phyloP scores from a whole-genome alignment of 2,888 invertebrate genomes.

The Athalia cordata region DNA sequence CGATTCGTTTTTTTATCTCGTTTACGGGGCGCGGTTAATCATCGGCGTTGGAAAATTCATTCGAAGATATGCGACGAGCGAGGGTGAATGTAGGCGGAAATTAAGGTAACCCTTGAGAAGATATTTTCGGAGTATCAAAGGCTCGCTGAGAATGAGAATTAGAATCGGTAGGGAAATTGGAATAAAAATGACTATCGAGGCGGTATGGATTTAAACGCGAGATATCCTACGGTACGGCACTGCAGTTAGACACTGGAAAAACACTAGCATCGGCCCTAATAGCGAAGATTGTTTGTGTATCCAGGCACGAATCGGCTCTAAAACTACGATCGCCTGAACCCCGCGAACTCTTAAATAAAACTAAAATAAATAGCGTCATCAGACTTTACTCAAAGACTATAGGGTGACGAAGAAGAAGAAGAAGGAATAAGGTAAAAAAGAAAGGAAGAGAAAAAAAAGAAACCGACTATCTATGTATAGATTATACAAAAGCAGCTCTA shows the following conservation, averaged over 20 bases:
- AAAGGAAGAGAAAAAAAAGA: too few relatives aligned
- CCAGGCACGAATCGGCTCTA: constrained; percentile 45
- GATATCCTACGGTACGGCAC: constrained; percentile 12
- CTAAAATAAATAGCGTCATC: constrained; percentile 51
- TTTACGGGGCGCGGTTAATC: too few relatives aligned
- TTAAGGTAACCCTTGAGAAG: not conserved
- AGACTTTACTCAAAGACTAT: constrained; percentile 40
- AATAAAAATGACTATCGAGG: not conserved
- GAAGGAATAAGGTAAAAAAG: not conserved
- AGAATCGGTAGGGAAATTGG: not conserved
- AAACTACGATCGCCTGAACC: constrained; percentile 49
- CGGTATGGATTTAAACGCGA: not conserved
- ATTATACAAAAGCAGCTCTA: not conserved
- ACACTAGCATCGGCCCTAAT: constrained; percentile 42
- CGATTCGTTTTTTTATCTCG: not conserved
- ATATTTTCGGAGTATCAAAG: not conserved
- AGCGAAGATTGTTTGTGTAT: constrained; percentile 49
- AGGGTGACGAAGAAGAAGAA: not conserved
- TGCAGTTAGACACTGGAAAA: constrained; percentile 34
- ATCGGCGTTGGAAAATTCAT: too few relatives aligned
- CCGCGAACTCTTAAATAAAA: constrained; percentile 52
- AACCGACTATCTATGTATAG: constrained; percentile 18
- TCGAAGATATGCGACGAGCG: too few relatives aligned
- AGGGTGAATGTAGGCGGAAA: not conserved
- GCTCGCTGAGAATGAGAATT: not conserved